Conservation (phyloP, 2,888 invertebrate genomes). For the Zygaena filipendulae region DNA sequence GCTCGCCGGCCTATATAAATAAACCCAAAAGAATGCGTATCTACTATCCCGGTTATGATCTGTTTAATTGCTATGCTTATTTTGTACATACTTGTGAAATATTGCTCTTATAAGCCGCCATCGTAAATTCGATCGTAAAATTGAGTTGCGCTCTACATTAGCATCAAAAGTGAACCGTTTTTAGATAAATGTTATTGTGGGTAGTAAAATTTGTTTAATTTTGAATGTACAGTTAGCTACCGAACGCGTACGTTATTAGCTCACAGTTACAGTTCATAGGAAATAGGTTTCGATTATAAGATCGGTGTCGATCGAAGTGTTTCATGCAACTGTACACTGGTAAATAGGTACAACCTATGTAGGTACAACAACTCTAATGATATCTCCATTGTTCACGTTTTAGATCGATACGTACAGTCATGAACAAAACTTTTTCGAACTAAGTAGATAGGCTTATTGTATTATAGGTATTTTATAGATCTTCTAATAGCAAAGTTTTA, state of each 20-base stretch:
- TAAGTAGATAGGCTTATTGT: no score
- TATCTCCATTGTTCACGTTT: slow-evolving; percentile 59
- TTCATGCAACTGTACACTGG: slow-evolving; percentile 50
- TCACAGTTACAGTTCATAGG: slow-evolving; percentile 35
- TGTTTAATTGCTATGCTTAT: slow-evolving; percentile 57
- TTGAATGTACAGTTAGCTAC: no score
- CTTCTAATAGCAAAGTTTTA: no score
- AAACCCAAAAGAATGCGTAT: slow-evolving; percentile 50
- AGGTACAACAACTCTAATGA: slow-evolving; percentile 27
- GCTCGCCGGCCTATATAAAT: slow-evolving; percentile 50
- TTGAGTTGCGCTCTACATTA: slow-evolving; percentile 33
- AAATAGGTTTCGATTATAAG: slow-evolving; percentile 35
- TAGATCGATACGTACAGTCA: slow-evolving; percentile 46
- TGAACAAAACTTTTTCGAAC: slow-evolving; percentile 24
- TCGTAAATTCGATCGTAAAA: slow-evolving; percentile 43
- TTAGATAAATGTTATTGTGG: no score
- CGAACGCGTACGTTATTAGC: no score
- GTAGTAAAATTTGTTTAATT: no score
- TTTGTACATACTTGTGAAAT: slow-evolving; percentile 51
- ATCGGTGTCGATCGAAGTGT: slow-evolving; percentile 33
- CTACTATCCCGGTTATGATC: slow-evolving; percentile 48
- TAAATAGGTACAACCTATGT: no score
- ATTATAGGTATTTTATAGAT: no score
- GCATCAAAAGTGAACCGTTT: slow-evolving; percentile 28
- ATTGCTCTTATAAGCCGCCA: slow-evolving; percentile 45